Base-by-base conservation (phyloP, 2,113 vertebrate genomes). In the Eudyptes chrysolophus region DNA sequence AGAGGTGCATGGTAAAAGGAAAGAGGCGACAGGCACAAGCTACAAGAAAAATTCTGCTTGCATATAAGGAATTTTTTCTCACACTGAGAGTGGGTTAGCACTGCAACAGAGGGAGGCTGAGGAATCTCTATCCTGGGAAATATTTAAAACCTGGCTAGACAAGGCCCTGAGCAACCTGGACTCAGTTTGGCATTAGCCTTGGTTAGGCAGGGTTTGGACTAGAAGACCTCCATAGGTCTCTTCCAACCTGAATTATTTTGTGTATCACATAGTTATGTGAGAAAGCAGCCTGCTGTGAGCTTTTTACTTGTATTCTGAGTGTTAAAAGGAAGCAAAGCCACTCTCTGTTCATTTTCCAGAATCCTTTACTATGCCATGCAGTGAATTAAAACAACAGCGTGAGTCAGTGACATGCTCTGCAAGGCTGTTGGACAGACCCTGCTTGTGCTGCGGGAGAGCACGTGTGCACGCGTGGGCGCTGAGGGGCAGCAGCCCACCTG, bases 391-490 rank as follows among this genome's bases (percentile, higher is more conserved):
- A 40, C 8, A 34, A 44, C 32, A 48, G 25, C 30, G 21, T 0
- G 14, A 22, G 16, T 44, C 46, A 49, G 72, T 34, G 46, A 11
- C 54, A 16, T 18, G 16, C 12, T 36, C 20, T 6, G 9, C 58
- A 72, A 46, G 57, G 54, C 55, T 72, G 8, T 9, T 60, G 84
- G 61, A 25, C 24, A 36, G 30, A 18, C 46, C 46, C 26, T 57
- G 26, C 25, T 18, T 6, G 13, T 76, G 46, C n/a, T 18, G n/a
- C 49, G 42, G 61, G 32, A 54, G 21, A 49, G 16, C 14, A 36
- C 1, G 3, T 18, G 19, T 44, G 32, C 32, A 30, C 0, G 0
- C 4, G 3, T 4, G 9, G n/a, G 13, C 9, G 9, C 25, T 15
- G 15, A 24, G 44, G 13, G 21, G 13, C 44, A 42, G 62, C 18